Base-by-base conservation (phyloP, 2,113 vertebrate genomes). In the Hystrix brachyura region DNA sequence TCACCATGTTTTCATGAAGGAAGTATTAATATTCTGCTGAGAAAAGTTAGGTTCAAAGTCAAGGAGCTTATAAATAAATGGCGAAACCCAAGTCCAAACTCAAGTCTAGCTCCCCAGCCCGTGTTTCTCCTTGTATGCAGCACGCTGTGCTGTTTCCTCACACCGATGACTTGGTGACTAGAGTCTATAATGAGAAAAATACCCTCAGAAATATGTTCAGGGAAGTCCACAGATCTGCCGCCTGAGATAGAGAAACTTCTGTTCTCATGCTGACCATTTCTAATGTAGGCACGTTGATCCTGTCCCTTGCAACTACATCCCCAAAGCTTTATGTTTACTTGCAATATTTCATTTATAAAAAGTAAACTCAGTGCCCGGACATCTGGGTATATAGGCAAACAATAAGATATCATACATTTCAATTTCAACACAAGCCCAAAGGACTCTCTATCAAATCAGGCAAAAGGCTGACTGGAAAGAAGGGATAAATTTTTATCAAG, bases 341-440 rank as follows among this genome's bases (percentile, higher is more conserved):
- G 96, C 83, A 97, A 83, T 96, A 97, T 97, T 98, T 98, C 97
- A 97, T 97, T 98, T 97, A 95, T 96, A 93, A 98, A 98, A 97
- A 98, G 97, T 97, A 98, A 98, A 98, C 88, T 87, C 95, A 60
- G 87, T 65, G 67, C 38, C 79, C 94, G 78, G 96, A 97, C 97
- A 97, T 94, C 95, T 97, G 97, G 95, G 97, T 95, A 95, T 97
- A 94, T 94, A 97, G 90, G 90, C 96, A 98, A 98, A 98, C 94
- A 98, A 97, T 91, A 95, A 97, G 95, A 95, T 94, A 97, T 96
- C 97, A 96, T 97, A 97, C 92, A 98, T 98, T 98, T 97, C 97
- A 97, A 98, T 98, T 98, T 95, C 88, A 93, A 72, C 95, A 91
- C 51, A 46, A 93, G 96, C 97, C 97, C 74, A 84, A 97, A 96